Percentiles rank a stretch among this genome's conserved stretches.
Evolutionary conservation across 1,140 invertebrate species (phyloP).

Genomic region (Hetaerina americana): DNA sequence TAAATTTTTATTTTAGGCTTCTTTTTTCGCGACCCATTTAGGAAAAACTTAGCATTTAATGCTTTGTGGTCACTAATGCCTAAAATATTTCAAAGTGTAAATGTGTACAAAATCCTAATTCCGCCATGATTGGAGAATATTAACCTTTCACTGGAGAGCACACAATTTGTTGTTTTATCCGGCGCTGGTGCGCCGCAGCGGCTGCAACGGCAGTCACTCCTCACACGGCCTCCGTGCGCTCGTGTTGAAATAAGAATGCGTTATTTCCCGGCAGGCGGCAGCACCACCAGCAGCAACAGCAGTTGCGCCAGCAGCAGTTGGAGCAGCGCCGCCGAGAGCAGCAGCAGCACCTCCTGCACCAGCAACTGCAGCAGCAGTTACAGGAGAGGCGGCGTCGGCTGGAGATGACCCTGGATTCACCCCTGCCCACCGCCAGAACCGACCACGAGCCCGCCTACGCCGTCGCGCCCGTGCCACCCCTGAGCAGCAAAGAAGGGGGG

Average conservation of each 20-base stretch:
- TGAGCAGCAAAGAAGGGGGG: neutral
- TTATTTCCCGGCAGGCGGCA: neutral
- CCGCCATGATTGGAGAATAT: too few relatives aligned
- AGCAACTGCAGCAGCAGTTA: conserved; percentile 1
- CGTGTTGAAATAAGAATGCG: neutral
- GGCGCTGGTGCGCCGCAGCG: too few relatives aligned
- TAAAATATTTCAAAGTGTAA: too few relatives aligned
- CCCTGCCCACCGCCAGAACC: neutral
- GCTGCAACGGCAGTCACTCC: too few relatives aligned
- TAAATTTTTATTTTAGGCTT: too few relatives aligned
- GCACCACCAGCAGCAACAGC: neutral
- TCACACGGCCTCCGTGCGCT: too few relatives aligned
- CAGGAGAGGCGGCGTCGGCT: neutral
- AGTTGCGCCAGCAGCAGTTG: conserved; percentile 24
- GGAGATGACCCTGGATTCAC: neutral
- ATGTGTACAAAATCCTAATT: too few relatives aligned
- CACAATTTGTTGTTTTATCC: too few relatives aligned
- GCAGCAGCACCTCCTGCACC: neutral
- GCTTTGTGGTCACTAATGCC: too few relatives aligned
- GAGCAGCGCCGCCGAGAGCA: conserved; percentile 22
- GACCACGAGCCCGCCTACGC: neutral
- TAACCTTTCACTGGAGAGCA: too few relatives aligned
- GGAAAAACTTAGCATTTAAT: too few relatives aligned
- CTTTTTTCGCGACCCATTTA: too few relatives aligned
- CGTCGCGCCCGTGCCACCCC: neutral